These are phyloP conservation scores for Acanthurus tractus DNA, from an alignment of 2,797 vertebrate species.

Conservation along the genomic window DNA sequence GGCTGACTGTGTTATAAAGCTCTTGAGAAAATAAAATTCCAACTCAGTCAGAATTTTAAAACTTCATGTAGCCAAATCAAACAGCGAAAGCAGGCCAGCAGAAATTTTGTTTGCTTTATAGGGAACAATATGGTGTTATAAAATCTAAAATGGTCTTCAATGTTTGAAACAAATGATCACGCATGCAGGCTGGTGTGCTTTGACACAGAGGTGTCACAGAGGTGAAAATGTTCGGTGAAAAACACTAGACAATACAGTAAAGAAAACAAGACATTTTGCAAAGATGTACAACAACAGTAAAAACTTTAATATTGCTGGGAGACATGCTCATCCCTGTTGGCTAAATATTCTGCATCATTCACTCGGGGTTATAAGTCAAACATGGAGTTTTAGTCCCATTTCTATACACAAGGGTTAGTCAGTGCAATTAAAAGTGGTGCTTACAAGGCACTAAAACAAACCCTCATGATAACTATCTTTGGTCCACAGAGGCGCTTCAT, in stretches of 20 bases:
- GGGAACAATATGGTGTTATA: conserved; percentile 6
- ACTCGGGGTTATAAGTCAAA: neutral
- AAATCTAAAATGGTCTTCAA: neutral
- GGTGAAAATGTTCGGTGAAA: neutral
- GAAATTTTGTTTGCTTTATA: neutral
- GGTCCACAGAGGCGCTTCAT: conserved; percentile 42
- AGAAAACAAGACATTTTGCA: neutral
- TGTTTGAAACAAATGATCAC: neutral
- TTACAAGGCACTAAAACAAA: conserved; percentile 43
- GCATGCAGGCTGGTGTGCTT: conserved; percentile 4
- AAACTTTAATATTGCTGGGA: neutral
- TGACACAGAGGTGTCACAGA: neutral
- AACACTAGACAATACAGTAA: neutral
- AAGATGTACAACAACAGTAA: neutral
- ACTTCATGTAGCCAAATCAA: neutral
- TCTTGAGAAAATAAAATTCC: conserved; percentile 1
- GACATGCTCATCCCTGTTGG: neutral
- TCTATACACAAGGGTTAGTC: neutral
- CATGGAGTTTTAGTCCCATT: neutral
- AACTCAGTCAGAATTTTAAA: conserved; percentile 12
- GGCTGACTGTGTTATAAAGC: neutral
- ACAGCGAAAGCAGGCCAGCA: neutral
- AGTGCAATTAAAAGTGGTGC: conserved; percentile 21
- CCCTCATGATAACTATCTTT: conserved; percentile 40
- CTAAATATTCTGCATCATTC: neutral